phyloP scores from a whole-genome alignment of 2,888 invertebrate species.

The Macaria liturata region DNA sequence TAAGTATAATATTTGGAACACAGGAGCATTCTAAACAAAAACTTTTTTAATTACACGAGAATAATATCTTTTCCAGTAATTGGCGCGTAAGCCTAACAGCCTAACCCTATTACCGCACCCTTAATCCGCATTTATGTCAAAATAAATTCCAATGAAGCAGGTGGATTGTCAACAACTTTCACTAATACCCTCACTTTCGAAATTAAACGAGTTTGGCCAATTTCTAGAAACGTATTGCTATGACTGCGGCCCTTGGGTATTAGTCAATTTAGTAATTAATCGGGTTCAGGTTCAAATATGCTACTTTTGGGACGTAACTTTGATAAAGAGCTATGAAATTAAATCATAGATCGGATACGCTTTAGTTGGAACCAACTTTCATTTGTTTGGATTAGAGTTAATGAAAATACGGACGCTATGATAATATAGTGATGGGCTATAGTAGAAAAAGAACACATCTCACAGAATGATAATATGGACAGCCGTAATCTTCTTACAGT shows the following conservation, averaged over 20 bases:
- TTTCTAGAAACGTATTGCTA: conserved; percentile 24
- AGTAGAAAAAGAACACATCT: too few species aligned
- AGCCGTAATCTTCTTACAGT: too few species aligned
- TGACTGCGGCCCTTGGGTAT: conserved; percentile 20
- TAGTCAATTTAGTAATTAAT: conserved; percentile 30
- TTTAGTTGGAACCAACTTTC: background rate
- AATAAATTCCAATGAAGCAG: conserved; percentile 26
- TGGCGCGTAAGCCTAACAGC: background rate
- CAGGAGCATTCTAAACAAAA: too few species aligned
- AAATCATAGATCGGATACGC: background rate
- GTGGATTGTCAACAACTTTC: conserved; percentile 32
- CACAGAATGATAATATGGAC: too few species aligned
- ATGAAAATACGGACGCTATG: too few species aligned
- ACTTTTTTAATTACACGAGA: too few species aligned
- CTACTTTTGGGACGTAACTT: conserved; percentile 13
- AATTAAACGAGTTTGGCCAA: conserved; percentile 29
- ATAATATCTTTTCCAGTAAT: too few species aligned
- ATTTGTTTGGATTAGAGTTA: too few species aligned
- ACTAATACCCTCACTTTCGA: conserved; percentile 25
- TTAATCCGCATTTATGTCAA: conserved; percentile 12
- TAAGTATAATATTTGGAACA: too few species aligned
- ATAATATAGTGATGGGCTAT: too few species aligned
- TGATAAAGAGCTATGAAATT: conserved; percentile 14
- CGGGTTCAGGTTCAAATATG: conserved; percentile 14
- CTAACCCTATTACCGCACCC: background rate